These are phyloP conservation scores for Phorcus lineatus DNA, from an alignment of 2,888 invertebrate species.

Conservation along the genomic window DNA sequence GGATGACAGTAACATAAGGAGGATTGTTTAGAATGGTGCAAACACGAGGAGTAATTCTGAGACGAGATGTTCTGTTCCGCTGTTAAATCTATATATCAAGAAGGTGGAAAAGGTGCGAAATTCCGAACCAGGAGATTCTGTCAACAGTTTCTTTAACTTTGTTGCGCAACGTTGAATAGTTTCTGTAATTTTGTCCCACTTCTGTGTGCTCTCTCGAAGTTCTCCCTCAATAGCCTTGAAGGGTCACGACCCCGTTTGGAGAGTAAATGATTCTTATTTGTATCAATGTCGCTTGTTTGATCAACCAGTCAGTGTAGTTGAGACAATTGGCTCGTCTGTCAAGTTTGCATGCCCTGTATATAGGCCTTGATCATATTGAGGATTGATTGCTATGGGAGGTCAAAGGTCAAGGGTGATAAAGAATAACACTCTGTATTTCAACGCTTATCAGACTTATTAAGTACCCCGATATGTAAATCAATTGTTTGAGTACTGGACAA, in stretches of 20 bases:
- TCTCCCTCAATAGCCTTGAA: not conserved
- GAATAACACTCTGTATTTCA: too few relatives aligned
- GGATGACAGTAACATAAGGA: too few relatives aligned
- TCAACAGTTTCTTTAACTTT: not conserved
- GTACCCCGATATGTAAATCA: too few relatives aligned
- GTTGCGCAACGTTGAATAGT: not conserved
- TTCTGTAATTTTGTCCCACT: not conserved
- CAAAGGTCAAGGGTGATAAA: too few relatives aligned
- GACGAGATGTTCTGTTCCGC: not conserved
- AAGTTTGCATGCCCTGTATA: too few relatives aligned
- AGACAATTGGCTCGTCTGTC: too few relatives aligned
- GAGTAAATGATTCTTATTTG: not conserved
- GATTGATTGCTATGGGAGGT: too few relatives aligned
- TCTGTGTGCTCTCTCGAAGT: not conserved
- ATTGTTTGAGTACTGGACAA: too few relatives aligned
- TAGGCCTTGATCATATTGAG: too few relatives aligned
- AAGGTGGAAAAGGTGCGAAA: slow-evolving; percentile 10
- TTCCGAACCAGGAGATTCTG: not conserved
- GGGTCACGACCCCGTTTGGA: not conserved
- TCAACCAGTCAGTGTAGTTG: not conserved
- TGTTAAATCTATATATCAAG: not conserved
- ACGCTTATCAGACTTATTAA: too few relatives aligned
- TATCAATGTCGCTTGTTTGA: slow-evolving; percentile 12
- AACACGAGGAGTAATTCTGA: too few relatives aligned
- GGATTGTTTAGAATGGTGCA: too few relatives aligned